Evolutionary conservation across 1,140 invertebrate genomes (phyloP).

Genomic region (Diabrotica undecimpunctata): DNA sequence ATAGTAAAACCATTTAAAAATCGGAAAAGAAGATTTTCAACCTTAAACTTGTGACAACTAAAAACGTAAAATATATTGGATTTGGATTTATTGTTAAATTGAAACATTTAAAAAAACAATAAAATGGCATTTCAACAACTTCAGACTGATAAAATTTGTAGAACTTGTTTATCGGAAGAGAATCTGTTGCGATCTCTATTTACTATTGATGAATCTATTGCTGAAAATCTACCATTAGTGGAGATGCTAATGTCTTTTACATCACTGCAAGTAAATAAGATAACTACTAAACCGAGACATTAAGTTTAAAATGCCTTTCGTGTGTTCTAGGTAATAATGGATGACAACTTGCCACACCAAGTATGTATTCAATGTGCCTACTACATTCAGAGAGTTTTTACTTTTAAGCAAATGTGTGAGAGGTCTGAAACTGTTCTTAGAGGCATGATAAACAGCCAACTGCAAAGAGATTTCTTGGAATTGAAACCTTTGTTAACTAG

Average conservation of each 20-base stretch:
- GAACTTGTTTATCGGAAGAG: conserved; percentile 38
- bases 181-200: conserved; percentile 35
- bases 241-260: conserved; percentile 38
- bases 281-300: background rate
- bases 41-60: too few species aligned
- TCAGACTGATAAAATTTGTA: conserved; percentile 39
- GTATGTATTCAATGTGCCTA: conserved; percentile 48
- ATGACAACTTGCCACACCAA: conserved; percentile 47
- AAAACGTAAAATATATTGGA: too few species aligned
- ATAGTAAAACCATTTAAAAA: too few species aligned
- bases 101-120: too few species aligned
- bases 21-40: too few species aligned
- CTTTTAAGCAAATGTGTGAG: conserved; percentile 48
- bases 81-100: too few species aligned
- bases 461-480: conserved; percentile 23
- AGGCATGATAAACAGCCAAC: conserved; percentile 28
- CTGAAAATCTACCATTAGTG: conserved; percentile 30
- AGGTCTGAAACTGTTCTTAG: conserved; percentile 44
- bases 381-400: conserved; percentile 46
- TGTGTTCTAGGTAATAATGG: conserved; percentile 41
- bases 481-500: conserved; percentile 14
- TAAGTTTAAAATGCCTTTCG: background rate
- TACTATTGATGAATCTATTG: conserved; percentile 30
- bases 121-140: conserved; percentile 29
- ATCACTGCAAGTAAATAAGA: conserved; percentile 23